Percentiles rank a stretch among this genome's conserved stretches.
Conservation (phyloP, 2,113 vertebrate species). For the Haliaeetus leucogaster region DNA sequence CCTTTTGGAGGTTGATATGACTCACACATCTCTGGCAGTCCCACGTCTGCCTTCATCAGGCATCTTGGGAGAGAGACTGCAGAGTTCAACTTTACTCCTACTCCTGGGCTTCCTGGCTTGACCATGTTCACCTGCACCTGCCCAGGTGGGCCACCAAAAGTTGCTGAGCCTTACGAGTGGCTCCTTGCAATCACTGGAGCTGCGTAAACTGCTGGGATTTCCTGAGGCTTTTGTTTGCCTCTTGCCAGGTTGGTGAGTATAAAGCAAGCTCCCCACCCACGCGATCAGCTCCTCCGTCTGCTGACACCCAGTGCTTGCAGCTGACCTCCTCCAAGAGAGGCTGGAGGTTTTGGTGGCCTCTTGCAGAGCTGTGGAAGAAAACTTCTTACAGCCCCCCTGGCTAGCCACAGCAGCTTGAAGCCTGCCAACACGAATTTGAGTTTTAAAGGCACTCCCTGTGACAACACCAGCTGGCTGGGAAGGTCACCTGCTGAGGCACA, state of each 20-base stretch:
- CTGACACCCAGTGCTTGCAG: background rate
- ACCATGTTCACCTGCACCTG: fast-evolving
- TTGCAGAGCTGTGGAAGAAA: background rate
- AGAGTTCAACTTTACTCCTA: background rate
- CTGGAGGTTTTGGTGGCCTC: background rate
- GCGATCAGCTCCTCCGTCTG: background rate
- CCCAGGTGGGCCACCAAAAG: background rate
- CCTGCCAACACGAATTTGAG: background rate
- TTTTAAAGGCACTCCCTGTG: conserved; percentile 25
- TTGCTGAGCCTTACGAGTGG: background rate
- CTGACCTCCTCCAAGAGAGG: background rate
- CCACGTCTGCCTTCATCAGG: background rate
- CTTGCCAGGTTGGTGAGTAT: background rate
- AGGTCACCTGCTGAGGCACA: background rate
- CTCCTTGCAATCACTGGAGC: background rate
- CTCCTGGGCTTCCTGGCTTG: background rate
- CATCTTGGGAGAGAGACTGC: background rate
- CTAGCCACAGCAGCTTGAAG: background rate
- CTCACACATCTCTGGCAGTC: background rate
- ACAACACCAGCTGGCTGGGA: background rate
- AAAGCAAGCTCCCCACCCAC: background rate
- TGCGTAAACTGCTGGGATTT: background rate
- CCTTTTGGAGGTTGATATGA: background rate
- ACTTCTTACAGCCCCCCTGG: background rate
- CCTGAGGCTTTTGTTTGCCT: background rate